Conservation (phyloP, 2,113 vertebrate genomes). For the Dromaius novaehollandiae region DNA sequence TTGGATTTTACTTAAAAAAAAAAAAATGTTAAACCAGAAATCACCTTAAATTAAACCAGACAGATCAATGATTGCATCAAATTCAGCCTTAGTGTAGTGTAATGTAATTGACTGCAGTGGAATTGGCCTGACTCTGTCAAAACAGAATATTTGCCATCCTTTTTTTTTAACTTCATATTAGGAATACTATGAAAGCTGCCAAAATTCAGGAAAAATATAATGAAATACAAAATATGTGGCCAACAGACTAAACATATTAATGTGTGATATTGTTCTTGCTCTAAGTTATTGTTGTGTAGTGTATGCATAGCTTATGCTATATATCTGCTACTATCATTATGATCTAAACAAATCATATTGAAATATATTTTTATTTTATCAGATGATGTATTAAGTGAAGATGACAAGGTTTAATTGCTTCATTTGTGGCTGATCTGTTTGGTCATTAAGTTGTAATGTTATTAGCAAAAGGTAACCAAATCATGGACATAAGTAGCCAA, state of each 20-base stretch:
- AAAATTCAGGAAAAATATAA: neutral
- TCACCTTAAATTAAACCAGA: neutral
- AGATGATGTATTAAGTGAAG: neutral
- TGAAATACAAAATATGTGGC: neutral
- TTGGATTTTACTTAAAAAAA: neutral
- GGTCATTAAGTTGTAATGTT: too few relatives aligned
- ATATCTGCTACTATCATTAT: neutral
- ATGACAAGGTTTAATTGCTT: neutral
- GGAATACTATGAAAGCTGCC: neutral
- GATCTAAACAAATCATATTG: neutral
- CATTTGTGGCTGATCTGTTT: neutral
- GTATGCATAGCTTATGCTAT: neutral
- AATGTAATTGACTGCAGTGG: neutral
- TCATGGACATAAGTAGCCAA: neutral
- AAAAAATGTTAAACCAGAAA: neutral
- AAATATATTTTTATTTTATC: neutral
- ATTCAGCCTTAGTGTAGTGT: neutral
- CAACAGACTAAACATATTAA: neutral
- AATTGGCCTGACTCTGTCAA: neutral
- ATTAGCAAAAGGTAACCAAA: neutral
- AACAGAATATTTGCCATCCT: neutral
- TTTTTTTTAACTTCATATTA: neutral
- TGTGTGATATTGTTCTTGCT: neutral
- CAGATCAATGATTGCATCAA: neutral
- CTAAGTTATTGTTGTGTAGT: neutral